Evolutionary conservation across 2,797 vertebrate species (phyloP).

Genomic region (Megalops cyprinoides): DNA sequence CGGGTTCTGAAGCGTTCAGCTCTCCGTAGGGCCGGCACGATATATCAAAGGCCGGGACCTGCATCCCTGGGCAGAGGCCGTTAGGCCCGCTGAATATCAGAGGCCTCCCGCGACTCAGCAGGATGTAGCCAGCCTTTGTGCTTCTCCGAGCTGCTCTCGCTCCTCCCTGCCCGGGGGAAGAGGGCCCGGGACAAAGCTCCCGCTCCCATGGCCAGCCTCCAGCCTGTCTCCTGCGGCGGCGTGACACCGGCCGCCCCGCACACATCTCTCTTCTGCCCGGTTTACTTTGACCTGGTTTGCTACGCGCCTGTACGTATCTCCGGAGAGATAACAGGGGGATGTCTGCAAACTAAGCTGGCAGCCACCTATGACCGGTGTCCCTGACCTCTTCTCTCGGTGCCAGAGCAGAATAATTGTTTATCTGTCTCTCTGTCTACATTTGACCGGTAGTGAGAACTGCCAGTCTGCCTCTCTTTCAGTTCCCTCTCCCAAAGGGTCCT

Average conservation of each 20-base stretch:
- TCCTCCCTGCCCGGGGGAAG: conserved; percentile 9
- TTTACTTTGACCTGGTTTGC: conserved; percentile 7
- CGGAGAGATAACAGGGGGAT: neutral
- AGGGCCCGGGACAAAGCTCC: conserved; percentile 70
- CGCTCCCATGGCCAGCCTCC: conserved; percentile 78
- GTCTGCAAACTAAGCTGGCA: conserved; percentile 22
- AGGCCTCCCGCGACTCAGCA: conserved; percentile 64
- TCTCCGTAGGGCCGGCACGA: conserved; percentile 74
- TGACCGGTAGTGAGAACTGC: neutral
- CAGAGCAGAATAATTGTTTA: conserved; percentile 8
- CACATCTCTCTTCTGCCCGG: neutral
- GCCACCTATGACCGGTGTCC: neutral
- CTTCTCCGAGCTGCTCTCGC: conserved; percentile 49
- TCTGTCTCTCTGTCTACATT: conserved; percentile 3
- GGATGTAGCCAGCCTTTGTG: conserved; percentile 64
- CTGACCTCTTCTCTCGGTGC: conserved; percentile 14
- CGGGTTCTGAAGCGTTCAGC: conserved; percentile 62
- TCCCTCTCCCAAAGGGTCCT: neutral
- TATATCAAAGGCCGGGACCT: conserved; percentile 76
- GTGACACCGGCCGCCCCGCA: neutral
- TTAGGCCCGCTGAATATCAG: conserved; percentile 73
- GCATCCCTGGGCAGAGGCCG: conserved; percentile 70
- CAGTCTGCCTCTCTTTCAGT: conserved; percentile 2
- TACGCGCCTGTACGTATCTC: neutral
- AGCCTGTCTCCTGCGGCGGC: conserved; percentile 57